Conservation (phyloP, 37 sponge, comb jelly and placozoan species). For the Geodia barretti region DNA sequence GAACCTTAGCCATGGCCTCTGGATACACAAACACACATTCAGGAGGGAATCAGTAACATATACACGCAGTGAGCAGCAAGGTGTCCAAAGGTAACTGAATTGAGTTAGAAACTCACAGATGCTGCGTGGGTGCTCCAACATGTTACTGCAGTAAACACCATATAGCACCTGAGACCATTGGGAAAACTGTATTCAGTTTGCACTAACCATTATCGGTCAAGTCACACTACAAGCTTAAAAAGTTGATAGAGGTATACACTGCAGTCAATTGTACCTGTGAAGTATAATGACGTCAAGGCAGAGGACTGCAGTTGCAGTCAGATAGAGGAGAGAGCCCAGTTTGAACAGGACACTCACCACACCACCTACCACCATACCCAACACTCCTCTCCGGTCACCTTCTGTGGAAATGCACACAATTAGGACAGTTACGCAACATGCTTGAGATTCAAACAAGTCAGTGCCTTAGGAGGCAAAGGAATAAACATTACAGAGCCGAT, state of each 20-base stretch:
- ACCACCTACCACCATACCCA: not conserved
- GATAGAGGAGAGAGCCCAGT: slow-evolving; percentile 41
- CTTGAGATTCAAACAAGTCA: no score
- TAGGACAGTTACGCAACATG: no score
- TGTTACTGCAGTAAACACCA: slow-evolving; percentile 2
- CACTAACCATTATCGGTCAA: not conserved
- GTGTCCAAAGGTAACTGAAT: no score
- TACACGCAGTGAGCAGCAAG: no score
- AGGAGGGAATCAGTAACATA: no score
- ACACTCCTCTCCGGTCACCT: not conserved
- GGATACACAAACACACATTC: no score
- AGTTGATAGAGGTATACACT: not conserved
- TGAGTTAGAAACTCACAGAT: no score
- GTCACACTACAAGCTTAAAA: not conserved
- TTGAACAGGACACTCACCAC: slow-evolving; percentile 28
- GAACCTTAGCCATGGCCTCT: slow-evolving; percentile 4
- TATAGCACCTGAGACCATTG: not conserved
- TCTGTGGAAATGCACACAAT: not conserved
- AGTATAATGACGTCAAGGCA: slow-evolving; percentile 54
- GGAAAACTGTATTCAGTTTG: not conserved
- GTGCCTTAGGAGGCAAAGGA: no score
- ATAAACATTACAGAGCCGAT: no score
- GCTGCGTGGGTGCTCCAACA: not conserved
- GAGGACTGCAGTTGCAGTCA: slow-evolving; percentile 44
- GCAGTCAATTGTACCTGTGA: slow-evolving; percentile 27